Base-by-base conservation (phyloP, 1,140 invertebrate genomes). In the Drosophila arawakana region DNA sequence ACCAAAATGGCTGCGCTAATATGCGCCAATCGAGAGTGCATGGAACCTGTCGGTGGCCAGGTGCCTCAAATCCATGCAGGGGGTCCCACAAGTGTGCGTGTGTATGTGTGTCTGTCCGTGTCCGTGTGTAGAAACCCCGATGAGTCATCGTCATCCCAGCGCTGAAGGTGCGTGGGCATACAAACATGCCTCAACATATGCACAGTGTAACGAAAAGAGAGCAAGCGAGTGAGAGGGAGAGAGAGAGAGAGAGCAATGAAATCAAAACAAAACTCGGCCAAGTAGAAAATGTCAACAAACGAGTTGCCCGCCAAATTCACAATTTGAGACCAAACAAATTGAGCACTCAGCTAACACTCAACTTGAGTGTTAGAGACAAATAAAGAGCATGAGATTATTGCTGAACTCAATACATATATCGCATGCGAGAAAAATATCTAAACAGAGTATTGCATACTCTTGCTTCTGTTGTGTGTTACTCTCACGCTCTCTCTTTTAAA, bases 221-320 rank as follows among this genome's bases (percentile, higher is more conserved):
- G 47, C 30, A 2, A 54, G 7, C 21, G 35, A 35, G 15, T 7
- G 46, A 35, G 15, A 35, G 55, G 34, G 55, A 47, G 49, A 30
- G 41, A 8, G 49, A 8, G 49, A 41, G 55, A 15, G 43, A 15
- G 60, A 25, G 35, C 10, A 39, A 44, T 34, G 35, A 47, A 49
- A 89, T 74, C 84, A 90, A 90, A 89, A 89, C 84, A 89, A 84
- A 78, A 57, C 25, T 58, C 81, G 67, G 68, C 76, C 75, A 75
- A 62, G 71, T 81, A 76, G 68, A 86, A 90, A 91, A 91, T 83
- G 83, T 88, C 88, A 91, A 91, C 88, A 91, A 89, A 91, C 80
- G 70, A 90, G 69, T 57, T 77, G 88, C 83, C 78, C 89, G 89
- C 88, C 83, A 91, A 91, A 81, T 80, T 91, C 21, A 61, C 54